phyloP scores from a whole-genome alignment of 2,888 invertebrate species.

The Limnephilus lunatus region DNA sequence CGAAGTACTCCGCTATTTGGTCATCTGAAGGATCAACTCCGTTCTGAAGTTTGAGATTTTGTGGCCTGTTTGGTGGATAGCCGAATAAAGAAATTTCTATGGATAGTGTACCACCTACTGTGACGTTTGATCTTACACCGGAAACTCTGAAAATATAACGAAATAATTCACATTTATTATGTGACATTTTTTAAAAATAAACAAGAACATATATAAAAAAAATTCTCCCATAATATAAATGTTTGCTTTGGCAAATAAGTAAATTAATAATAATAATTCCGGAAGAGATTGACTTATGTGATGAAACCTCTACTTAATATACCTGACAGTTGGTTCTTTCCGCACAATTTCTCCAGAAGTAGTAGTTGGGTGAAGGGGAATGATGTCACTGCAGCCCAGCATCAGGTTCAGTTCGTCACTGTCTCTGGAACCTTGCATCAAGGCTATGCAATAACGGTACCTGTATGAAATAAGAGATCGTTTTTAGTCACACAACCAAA shows the following conservation, averaged over 20 bases:
- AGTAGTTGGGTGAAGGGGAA: constrained; percentile 72
- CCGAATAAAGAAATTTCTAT: constrained; percentile 74
- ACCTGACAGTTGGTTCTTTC: constrained; percentile 63
- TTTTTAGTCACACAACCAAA: not conserved
- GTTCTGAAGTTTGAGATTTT: constrained; percentile 69
- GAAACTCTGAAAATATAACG: constrained; percentile 72
- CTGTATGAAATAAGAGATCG: constrained; percentile 51
- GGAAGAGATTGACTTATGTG: not conserved
- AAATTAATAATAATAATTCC: not conserved
- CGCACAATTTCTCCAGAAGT: constrained; percentile 66
- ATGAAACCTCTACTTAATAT: constrained; percentile 24
- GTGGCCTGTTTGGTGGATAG: constrained; percentile 70
- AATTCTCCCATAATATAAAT: not conserved
- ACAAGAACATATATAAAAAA: too few relatives aligned
- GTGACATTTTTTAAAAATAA: too few relatives aligned
- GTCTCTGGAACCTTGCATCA: constrained; percentile 78
- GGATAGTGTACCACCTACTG: constrained; percentile 73
- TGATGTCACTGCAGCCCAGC: constrained; percentile 81
- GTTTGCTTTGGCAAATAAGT: not conserved
- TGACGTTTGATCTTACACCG: constrained; percentile 75
- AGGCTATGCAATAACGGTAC: constrained; percentile 81
- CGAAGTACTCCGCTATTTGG: constrained; percentile 71
- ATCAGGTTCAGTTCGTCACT: constrained; percentile 80
- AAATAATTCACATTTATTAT: not conserved
- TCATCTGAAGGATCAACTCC: constrained; percentile 71